phyloP scores from a whole-genome alignment of 2,113 vertebrate genomes.

The Chrysemys picta region DNA sequence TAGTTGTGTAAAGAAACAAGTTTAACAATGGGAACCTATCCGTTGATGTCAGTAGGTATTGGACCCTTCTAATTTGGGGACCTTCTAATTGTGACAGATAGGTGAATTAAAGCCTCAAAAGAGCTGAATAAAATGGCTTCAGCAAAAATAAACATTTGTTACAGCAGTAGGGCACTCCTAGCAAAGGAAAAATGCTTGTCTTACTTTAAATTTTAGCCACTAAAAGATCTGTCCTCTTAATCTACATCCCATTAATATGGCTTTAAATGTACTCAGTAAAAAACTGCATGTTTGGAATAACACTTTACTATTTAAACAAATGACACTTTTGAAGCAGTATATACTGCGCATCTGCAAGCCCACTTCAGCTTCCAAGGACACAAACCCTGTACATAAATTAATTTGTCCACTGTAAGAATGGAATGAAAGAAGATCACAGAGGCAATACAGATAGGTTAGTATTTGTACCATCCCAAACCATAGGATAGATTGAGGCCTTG shows the following conservation, averaged over 20 bases:
- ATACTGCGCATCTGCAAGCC: neutral
- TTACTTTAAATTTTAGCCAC: neutral
- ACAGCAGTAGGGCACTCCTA: neutral
- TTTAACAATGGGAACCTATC: neutral
- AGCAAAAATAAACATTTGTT: neutral
- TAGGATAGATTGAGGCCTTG: neutral
- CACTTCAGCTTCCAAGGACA: neutral
- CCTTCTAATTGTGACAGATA: neutral
- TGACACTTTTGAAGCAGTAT: neutral
- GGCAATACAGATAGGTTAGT: neutral
- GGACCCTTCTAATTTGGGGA: neutral
- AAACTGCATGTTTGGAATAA: neutral
- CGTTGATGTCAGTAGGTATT: neutral
- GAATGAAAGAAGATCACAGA: neutral
- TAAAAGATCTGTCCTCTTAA: neutral
- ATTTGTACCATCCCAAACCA: neutral
- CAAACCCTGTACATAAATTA: neutral
- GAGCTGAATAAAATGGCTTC: neutral
- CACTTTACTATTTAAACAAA: neutral
- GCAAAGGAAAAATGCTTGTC: neutral
- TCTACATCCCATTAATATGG: neutral
- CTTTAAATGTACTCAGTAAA: neutral
- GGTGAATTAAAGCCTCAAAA: neutral
- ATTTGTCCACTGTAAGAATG: neutral
- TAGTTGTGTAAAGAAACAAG: neutral